phyloP scores from a whole-genome alignment of 1,140 invertebrate genomes.

The Epicauta chinensis region DNA sequence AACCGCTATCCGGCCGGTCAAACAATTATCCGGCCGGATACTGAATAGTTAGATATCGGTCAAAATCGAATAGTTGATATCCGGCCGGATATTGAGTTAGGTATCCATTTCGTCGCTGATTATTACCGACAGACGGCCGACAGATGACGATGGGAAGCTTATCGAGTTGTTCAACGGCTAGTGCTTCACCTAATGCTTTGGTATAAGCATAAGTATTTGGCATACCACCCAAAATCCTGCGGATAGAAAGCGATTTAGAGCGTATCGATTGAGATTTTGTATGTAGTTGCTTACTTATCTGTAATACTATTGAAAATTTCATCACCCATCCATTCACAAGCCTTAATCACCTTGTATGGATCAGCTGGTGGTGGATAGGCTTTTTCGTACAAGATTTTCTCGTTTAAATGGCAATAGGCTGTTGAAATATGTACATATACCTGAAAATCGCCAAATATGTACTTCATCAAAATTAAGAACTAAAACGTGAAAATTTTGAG shows the following conservation, averaged over 20 bases:
- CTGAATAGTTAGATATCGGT: too few relatives aligned
- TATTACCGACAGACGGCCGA: slow-evolving; percentile 76
- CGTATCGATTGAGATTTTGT: background rate
- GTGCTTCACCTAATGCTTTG: slow-evolving; percentile 74
- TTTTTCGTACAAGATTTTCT: slow-evolving; percentile 60
- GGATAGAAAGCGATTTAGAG: slow-evolving; percentile 14
- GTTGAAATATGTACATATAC: slow-evolving; percentile 55
- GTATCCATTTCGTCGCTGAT: background rate
- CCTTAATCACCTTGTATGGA: slow-evolving; percentile 61
- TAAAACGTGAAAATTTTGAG: too few relatives aligned
- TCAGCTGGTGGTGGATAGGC: slow-evolving; percentile 61
- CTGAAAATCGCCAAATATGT: slow-evolving; percentile 16
- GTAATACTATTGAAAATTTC: slow-evolving; percentile 29
- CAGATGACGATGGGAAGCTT: slow-evolving; percentile 77
- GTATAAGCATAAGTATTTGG: slow-evolving; percentile 89
- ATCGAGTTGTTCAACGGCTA: slow-evolving; percentile 53
- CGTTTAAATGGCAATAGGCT: slow-evolving; percentile 61
- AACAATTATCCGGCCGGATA: too few relatives aligned
- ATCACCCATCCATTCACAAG: slow-evolving; percentile 68
- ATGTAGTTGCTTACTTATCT: slow-evolving; percentile 26
- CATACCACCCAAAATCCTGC: slow-evolving; percentile 67
- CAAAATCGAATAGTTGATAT: too few relatives aligned
- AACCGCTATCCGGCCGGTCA: too few relatives aligned
- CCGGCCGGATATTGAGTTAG: too few relatives aligned
- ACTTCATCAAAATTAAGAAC: too few relatives aligned